Base-by-base conservation (phyloP, 2,797 vertebrate species). In the Dermochelys coriacea region DNA sequence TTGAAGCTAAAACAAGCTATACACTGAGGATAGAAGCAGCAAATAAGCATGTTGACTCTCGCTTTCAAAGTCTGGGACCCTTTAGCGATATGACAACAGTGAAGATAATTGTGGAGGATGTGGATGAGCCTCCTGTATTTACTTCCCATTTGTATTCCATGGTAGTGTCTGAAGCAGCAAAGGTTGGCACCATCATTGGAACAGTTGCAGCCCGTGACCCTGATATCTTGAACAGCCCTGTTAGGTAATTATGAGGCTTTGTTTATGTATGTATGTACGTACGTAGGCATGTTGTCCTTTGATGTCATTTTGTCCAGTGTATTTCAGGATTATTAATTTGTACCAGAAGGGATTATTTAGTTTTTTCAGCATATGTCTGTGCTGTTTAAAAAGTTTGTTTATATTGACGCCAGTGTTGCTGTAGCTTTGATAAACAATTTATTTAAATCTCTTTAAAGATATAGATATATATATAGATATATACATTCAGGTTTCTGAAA, bases 51-150 rank as follows among this genome's bases (percentile, higher is more conserved):
- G 98, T 99, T 1, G 99, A 99, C 98, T 98, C 99, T 96, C 98
- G 98, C 84, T 99, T 99, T 95, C 95, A 99, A 85, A 99, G 97
- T 87, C 93, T 98, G 95, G 99, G 99, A n/a, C 99, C 99, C 0
- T 99, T 99, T 91, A 99, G 98, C 25, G 99, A 99, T 94, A 99
- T 98, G 0, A 98, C 99, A 0, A 98, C 98, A 0, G 98, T 99
- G 94, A 99, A 98, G 96, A 98, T 99, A 87, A 99, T 98, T 0
- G 99, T 99, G 68, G 99, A 99, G 85, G 99, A 99, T 3, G 99
- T 99, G 85, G 99, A 99, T 5, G 99, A 99, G 96, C 98, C 99
- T 0, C 99, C 99, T 0, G 93, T 99, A 79, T 99, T 99, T 92
- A 98, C 98, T 21, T 92, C 98, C 0, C 96, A 95, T 0, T 95